A percentile compares a stretch with the other conserved stretches of the same genome.
These are phyloP conservation scores for Crossocerus cetratus DNA, from an alignment of 2,888 invertebrate genomes.

Conservation along the genomic window DNA sequence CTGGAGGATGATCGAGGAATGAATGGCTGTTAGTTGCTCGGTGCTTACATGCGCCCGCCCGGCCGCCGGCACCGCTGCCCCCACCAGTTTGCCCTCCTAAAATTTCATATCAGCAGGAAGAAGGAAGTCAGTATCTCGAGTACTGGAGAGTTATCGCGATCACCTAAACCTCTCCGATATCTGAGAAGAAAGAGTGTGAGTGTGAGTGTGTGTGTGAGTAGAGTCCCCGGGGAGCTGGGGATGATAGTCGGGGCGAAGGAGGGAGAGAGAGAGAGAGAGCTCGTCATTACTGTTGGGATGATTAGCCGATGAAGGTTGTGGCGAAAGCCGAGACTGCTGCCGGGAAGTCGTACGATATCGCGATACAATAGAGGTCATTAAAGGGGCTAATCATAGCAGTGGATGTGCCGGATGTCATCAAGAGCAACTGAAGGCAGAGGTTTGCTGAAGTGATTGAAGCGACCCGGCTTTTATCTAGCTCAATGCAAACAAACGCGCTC, in stretches of 20 bases:
- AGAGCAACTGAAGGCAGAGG: constrained; percentile 25
- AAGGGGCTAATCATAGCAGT: constrained; percentile 27
- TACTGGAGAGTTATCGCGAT: constrained; percentile 18
- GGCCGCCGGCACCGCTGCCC: no score
- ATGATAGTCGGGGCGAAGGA: not conserved
- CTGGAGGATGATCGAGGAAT: not conserved
- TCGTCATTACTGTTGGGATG: not conserved
- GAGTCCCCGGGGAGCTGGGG: not conserved
- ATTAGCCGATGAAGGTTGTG: constrained; percentile 4
- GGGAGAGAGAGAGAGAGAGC: no score
- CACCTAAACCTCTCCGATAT: not conserved
- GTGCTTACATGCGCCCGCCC: not conserved
- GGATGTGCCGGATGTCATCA: constrained; percentile 47
- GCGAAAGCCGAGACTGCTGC: constrained; percentile 19
- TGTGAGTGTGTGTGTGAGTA: not conserved
- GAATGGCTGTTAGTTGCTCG: no score
- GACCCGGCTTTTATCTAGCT: constrained; percentile 52
- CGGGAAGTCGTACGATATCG: constrained; percentile 44
- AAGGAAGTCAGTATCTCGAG: constrained; percentile 47
- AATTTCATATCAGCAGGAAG: constrained; percentile 51
- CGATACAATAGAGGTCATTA: constrained; percentile 35
- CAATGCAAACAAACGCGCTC: no score
- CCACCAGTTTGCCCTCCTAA: constrained; percentile 20
- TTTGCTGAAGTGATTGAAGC: no score
- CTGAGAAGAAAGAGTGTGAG: no score